phyloP scores from a whole-genome alignment of 2,888 invertebrate species.

The Hypena proboscidalis region DNA sequence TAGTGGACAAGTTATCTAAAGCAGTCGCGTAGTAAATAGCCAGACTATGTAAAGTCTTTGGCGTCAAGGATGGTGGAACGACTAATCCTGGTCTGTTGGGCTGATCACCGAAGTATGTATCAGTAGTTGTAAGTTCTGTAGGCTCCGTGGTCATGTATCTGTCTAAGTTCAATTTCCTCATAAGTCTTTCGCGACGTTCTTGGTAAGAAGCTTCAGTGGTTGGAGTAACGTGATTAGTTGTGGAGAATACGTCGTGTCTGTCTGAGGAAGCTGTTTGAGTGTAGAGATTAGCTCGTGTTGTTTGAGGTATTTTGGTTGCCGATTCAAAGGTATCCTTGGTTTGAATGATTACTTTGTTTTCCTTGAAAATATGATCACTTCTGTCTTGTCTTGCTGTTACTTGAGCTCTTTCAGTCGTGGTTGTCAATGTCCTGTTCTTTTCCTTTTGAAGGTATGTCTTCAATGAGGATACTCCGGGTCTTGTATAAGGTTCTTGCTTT shows the following conservation, averaged over 20 bases:
- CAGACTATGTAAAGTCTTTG: constrained; percentile 91
- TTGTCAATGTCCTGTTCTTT: constrained; percentile 64
- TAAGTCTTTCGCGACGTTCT: constrained; percentile 89
- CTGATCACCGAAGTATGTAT: constrained; percentile 75
- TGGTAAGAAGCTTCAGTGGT: constrained; percentile 80
- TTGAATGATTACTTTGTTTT: constrained; percentile 54
- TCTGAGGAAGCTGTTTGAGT: constrained; percentile 61
- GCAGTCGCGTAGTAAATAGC: constrained; percentile 93
- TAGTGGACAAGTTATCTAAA: constrained; percentile 84
- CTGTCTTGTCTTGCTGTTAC: constrained; percentile 50
- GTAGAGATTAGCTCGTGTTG: constrained; percentile 53
- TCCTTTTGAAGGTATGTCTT: constrained; percentile 72
- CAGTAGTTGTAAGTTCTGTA: constrained; percentile 68
- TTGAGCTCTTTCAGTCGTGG: constrained; percentile 55
- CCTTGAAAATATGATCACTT: constrained; percentile 47
- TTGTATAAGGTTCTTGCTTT: constrained; percentile 74
- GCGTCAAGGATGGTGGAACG: constrained; percentile 90
- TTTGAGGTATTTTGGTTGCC: constrained; percentile 72
- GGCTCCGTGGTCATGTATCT: constrained; percentile 75
- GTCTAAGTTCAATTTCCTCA: constrained; percentile 88
- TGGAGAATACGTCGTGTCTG: constrained; percentile 58
- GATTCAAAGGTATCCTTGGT: constrained; percentile 69
- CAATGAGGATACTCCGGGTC: constrained; percentile 75
- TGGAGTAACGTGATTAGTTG: constrained; percentile 49
- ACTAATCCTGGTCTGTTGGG: constrained; percentile 86